Evolutionary conservation across 2,113 vertebrate species (phyloP).

Genomic region (Psilopsiagon aymara): DNA sequence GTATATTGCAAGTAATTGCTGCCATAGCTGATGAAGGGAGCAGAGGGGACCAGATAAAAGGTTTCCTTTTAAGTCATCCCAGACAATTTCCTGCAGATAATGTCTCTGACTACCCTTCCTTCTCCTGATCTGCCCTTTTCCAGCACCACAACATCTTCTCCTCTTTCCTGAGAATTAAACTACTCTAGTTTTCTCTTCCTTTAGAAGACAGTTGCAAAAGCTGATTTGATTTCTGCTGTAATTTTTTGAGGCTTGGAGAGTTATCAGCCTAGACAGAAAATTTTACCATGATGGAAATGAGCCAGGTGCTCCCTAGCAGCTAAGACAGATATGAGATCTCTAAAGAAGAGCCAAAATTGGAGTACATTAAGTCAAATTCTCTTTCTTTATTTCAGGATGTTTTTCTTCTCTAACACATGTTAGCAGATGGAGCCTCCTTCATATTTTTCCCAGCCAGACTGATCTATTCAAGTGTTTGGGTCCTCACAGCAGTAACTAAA

Average conservation of each 20-base stretch:
- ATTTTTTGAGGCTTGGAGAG: not conserved
- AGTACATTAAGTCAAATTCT: not conserved
- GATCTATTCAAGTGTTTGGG: not conserved
- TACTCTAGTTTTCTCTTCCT: not conserved
- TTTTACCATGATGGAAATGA: not conserved
- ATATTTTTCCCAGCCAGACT: not conserved
- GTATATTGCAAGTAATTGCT: not conserved
- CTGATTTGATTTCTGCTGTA: not conserved
- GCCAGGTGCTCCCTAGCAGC: not conserved
- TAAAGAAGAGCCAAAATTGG: not conserved
- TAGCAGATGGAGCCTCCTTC: not conserved
- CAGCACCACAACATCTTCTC: not conserved
- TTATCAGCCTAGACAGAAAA: conserved; percentile 10
- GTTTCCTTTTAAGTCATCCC: not conserved
- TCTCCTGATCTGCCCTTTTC: not conserved
- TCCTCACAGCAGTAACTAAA: not conserved
- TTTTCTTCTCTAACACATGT: not conserved
- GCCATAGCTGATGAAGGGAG: not conserved
- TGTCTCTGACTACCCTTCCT: not conserved
- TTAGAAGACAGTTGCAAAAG: not conserved
- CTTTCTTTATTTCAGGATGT: not conserved
- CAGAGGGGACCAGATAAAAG: not conserved
- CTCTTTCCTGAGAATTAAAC: not conserved
- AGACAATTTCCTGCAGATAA: not conserved
- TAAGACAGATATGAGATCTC: not conserved